Percentiles rank a stretch among this genome's conserved stretches.
These are phyloP conservation scores for Rhimphoctona megacephalus DNA, from an alignment of 2,888 invertebrate genomes.

Conservation along the genomic window DNA sequence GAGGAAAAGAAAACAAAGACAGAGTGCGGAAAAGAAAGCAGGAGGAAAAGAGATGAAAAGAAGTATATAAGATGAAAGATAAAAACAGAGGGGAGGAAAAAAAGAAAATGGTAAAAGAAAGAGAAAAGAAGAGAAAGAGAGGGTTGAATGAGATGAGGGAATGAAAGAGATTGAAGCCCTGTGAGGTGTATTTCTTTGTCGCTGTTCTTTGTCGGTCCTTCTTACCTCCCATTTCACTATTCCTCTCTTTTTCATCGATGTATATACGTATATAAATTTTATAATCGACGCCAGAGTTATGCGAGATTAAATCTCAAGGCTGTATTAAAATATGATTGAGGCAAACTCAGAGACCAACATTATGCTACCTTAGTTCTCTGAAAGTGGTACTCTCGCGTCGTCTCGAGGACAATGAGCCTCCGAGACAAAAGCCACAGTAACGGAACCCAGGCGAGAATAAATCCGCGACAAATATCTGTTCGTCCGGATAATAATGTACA, in stretches of 20 bases:
- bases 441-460: background rate
- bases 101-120: background rate
- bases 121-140: background rate
- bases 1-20: background rate
- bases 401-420: constrained; percentile 5
- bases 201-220: constrained; percentile 55
- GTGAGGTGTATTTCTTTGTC: constrained; percentile 52
- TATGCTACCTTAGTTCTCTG: constrained; percentile 3
- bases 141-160: background rate
- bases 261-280: background rate
- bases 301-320: constrained; percentile 70
- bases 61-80: background rate
- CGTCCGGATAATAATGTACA: background rate
- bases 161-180: constrained; percentile 5
- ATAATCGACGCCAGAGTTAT: constrained; percentile 54
- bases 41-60: background rate
- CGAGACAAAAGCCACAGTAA: constrained; percentile 3
- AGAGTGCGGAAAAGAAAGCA: background rate
- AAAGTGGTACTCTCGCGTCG: background rate
- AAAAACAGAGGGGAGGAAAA: background rate
- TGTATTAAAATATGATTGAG: constrained; percentile 69
- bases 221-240: background rate
- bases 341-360: constrained; percentile 34
- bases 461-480: constrained; percentile 3
- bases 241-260: background rate